Conservation (phyloP, 1,140 invertebrate species). For the Philotrypesis tridentata region DNA sequence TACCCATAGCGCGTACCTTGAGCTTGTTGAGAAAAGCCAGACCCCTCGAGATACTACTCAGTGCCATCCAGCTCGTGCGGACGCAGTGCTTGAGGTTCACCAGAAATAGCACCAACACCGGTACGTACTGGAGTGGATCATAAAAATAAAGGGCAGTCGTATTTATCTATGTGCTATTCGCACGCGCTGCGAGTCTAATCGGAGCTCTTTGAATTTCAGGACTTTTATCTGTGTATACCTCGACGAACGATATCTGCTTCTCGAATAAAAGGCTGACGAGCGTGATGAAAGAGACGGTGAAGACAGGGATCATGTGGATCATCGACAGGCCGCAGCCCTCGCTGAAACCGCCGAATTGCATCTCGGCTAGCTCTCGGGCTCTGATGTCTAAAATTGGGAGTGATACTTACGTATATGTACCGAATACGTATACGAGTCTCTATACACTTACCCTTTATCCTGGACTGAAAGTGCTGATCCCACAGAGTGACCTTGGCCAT, state of each 20-base stretch:
- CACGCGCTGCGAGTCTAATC: too few relatives aligned
- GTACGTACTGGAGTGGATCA: conserved; percentile 51
- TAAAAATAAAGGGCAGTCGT: neutral
- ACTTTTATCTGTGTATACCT: conserved; percentile 10
- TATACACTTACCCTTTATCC: conserved; percentile 24
- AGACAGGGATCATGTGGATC: conserved; percentile 56
- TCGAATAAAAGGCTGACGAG: conserved; percentile 25
- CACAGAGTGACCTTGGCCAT: conserved; percentile 55
- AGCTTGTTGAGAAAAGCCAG: conserved; percentile 56
- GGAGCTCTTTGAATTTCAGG: neutral
- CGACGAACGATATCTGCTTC: conserved; percentile 2
- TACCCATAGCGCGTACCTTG: too few relatives aligned
- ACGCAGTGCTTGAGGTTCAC: conserved; percentile 57
- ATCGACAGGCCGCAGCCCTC: conserved; percentile 57
- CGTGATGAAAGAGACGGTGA: conserved; percentile 51
- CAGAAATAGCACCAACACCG: conserved; percentile 55
- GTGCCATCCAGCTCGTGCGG: conserved; percentile 55
- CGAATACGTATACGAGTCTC: neutral
- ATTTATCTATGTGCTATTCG: neutral
- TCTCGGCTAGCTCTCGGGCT: conserved; percentile 53
- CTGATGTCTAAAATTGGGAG: conserved; percentile 43
- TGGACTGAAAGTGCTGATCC: conserved; percentile 53
- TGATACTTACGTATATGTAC: neutral
- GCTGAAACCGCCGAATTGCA: conserved; percentile 53
- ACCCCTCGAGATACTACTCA: conserved; percentile 57